Base-by-base conservation (phyloP, 2,888 invertebrate species). In the Lepas anatifera region DNA sequence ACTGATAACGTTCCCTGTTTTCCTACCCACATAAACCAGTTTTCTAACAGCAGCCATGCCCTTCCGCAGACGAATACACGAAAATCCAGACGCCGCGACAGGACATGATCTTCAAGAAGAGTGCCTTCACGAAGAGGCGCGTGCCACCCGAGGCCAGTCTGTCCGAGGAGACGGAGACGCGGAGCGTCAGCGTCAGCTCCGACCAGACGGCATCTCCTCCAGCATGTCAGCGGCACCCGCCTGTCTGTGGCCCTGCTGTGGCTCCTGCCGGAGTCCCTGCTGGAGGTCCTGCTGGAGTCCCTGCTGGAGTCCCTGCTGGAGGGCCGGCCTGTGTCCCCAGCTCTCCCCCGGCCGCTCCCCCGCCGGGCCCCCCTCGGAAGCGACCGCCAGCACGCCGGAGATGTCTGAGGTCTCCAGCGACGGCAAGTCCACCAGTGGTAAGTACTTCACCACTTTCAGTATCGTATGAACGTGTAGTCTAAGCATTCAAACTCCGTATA, bases 41-140 rank as follows among this genome's bases (percentile, higher is more conserved):
- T n/a, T n/a, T n/a, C n/a, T n/a, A 16, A 41, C 41, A 41, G 10
- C 41, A 41, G 11, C 4, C 10, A 41, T 69, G 73, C 74, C 70
- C 71, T 69, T 73, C 79, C 78, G 16, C 80, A 85, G 86, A 86
- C 78, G 87, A 87, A 80, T 87, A 87, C 79, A 87, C 87, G 76
- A 83, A 85, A 77, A 87, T 87, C 76, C 86, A 86, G 70, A 87
- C 87, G 52, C 87, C 87, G 39, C 81, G 87, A 74, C 87, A 87
- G 79, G 87, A 87, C 78, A 85, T 87, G 74, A 81, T 87, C 75
- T 87, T 87, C 79, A 87, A 87, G 79, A 87, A 87, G 79, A 86
- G 87, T 73, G 87, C 87, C 79, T 79, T 87, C 58, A 74, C 74
- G 74, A 72, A 73, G 73, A 70, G 70, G 71, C 73, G 71, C 32